Base-by-base conservation (phyloP, 2,113 vertebrate genomes). In the Plectropomus leopardus region DNA sequence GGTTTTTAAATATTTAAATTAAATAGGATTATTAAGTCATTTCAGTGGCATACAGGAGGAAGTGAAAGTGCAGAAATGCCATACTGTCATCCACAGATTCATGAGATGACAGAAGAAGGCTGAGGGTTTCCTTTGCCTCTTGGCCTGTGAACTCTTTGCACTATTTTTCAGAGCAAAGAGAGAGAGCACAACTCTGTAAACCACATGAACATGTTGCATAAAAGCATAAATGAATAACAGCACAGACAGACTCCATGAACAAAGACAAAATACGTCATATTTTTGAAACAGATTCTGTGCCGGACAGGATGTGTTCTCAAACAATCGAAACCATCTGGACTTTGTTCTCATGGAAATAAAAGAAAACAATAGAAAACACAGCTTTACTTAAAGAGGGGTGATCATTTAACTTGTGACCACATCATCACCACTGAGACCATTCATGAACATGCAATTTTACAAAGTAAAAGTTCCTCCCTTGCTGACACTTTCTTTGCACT, bases 261-360 rank as follows among this genome's bases (percentile, higher is more conserved):
- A 48, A 28, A 59, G 7, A 26, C 10, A 9, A 48, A 40, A 48
- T 1, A 23, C 24, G 14, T 11, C 19, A 48, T 9, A 59, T 53
- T 59, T 40, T 40, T 6, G 15, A 9, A 19, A 19, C 53, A 54
- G 83, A 61, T 48, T 71, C 28, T 34, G n/a, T 34, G 16, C 36
- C 21, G 30, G 14, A 28, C 26, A 36, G 26, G 7, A 26, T 48
- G 17, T 48, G 40, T 50, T 57, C 3, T 42, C 16, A 28, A 14
- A 13, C 15, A 55, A 63, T 5, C 34, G 42, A 75, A 70, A 71
- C 32, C 76, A 76, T 57, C 47, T 59, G 66, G 58, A 59, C 8
- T 51, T 55, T 71, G 75, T 78, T 74, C 9, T 44, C 50, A 44
- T 58, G 30, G 83, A 69, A 63, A 63, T n/a, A 47, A 57, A 63